Base-by-base conservation (phyloP, 1,140 invertebrate species). In the Protaetia brevitarsis region DNA sequence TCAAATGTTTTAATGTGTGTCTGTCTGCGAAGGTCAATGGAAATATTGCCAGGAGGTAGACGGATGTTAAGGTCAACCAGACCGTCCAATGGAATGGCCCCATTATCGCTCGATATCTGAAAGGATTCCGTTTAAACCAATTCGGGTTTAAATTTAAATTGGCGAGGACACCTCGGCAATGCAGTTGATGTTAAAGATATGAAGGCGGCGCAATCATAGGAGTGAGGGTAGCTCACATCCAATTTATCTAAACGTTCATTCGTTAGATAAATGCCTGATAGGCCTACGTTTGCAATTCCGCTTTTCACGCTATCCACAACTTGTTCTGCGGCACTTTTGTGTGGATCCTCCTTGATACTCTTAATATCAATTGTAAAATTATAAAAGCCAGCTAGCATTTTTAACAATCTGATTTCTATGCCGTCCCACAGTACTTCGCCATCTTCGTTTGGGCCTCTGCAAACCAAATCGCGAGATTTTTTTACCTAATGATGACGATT, bases 51-150 rank as follows among this genome's bases (percentile, higher is more conserved):
- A 88, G 79, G n/a, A 91, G 76, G 69, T 92, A 92, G 0, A 84
- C 83, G 4, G 85, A 77, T 5, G 86, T 89, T 8, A 92, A 70
- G 8, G 86, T 81, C 4, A 90, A 76, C 90, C 90, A 92, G 3
- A 91, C 89, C 6, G 85, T 84, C 84, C 87, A 89, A 66, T 89
- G 85, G 69, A 92, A 92, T 0, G 90, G 90, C 8, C 90, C 89
- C 78, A 92, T 84, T 36, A 92, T 89, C n/a, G 90, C 90, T 34
- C 88, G 85, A 76, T 91, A 91, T 71, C 87, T 45, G n/a, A 19
- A 45, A 45, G 8, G 23, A 21, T 45, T 4, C 3, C 23, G 13
- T 21, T 1, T 45, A 45, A 23, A 21, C 13, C 13, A 8, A 45
- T 41, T 45, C n/a, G n/a, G n/a, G n/a, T 89, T 69, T 51, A 78